Evolutionary conservation across 2,888 invertebrate genomes (phyloP), one percentile per base, ranked within the genome.

Genomic region (Pemphredon lugubris): DNA sequence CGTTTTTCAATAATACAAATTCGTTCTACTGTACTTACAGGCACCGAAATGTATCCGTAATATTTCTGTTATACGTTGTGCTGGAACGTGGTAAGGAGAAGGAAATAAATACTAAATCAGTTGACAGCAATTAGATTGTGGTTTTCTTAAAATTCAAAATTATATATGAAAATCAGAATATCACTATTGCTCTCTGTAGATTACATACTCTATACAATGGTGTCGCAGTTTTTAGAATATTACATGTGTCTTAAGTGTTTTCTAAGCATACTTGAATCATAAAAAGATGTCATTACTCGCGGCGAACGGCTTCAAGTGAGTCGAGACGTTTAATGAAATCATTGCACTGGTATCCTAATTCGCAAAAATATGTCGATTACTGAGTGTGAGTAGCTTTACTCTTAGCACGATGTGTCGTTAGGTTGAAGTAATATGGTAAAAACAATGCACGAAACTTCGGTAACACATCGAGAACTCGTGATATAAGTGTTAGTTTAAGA

Each of bases 101-200:
- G n/a, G n/a, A n/a, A n/a, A n/a, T n/a, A n/a, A n/a, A n/a, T n/a
- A n/a, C n/a, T n/a, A n/a, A n/a, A n/a, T n/a, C n/a, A n/a, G n/a
- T n/a, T n/a, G n/a, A n/a, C n/a, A n/a, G n/a, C n/a, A n/a, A n/a
- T n/a, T n/a, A n/a, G n/a, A n/a, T n/a, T 5, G 4, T 7, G 34
- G 6, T 47, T 30, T 23, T 50, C 34, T 66, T 79, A 71, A 78
- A 84, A 79, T 78, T 79, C 45, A 79, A 83, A 84, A 84, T 84
- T 84, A 84, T 84, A 84, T 85, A 83, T 84, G 69, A 63, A 72
- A 80, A 79, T 77, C 57, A 79, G 64, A 75, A 79, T 81, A 81
- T 76, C 64, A 65, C 75, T 82, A 75, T 84, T 54, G 65, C 71
- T 79, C 59, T 71, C 53, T 42, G 69, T 77, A 61, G 65, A 40